A percentile compares a stretch with the other conserved stretches of the same genome.
phyloP scores from a whole-genome alignment of 2,888 invertebrate genomes.

The Rotaria socialis region DNA sequence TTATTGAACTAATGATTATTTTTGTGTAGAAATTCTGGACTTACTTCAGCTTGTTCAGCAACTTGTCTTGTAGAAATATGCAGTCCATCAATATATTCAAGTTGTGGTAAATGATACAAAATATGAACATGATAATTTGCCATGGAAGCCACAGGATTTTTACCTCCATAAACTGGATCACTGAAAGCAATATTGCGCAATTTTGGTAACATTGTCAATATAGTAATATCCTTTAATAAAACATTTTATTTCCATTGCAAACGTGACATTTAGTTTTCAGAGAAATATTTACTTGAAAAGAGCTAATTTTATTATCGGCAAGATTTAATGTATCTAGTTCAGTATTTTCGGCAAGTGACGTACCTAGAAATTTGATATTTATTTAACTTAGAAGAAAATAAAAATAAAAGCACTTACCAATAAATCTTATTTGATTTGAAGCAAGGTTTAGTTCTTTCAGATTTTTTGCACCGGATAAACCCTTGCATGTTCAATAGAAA shows the following conservation, averaged over 20 bases:
- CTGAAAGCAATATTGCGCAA: slow-evolving; percentile 54
- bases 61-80: slow-evolving; percentile 54
- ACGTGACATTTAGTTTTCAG: too few relatives aligned
- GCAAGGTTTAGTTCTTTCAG: slow-evolving; percentile 56
- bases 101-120: slow-evolving; percentile 56
- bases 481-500: slow-evolving; percentile 49
- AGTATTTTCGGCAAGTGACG: slow-evolving; percentile 34
- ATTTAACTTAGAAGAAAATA: neutral
- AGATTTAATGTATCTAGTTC: slow-evolving; percentile 55
- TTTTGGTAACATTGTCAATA: slow-evolving; percentile 52
- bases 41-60: slow-evolving; percentile 56
- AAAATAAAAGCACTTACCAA: slow-evolving; percentile 50
- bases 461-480: slow-evolving; percentile 51
- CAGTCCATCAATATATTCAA: slow-evolving; percentile 54
- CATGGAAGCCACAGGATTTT: slow-evolving; percentile 55
- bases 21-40: neutral
- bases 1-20: too few relatives aligned
- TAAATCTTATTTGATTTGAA: slow-evolving; percentile 55
- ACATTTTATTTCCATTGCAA: neutral
- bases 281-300: slow-evolving; percentile 28
- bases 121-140: slow-evolving; percentile 59
- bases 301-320: slow-evolving; percentile 53
- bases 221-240: slow-evolving; percentile 48
- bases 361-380: neutral
- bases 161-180: slow-evolving; percentile 53